Evolutionary conservation across 2,888 invertebrate species (phyloP).

Genomic region (Caenorhabditis sp.): DNA sequence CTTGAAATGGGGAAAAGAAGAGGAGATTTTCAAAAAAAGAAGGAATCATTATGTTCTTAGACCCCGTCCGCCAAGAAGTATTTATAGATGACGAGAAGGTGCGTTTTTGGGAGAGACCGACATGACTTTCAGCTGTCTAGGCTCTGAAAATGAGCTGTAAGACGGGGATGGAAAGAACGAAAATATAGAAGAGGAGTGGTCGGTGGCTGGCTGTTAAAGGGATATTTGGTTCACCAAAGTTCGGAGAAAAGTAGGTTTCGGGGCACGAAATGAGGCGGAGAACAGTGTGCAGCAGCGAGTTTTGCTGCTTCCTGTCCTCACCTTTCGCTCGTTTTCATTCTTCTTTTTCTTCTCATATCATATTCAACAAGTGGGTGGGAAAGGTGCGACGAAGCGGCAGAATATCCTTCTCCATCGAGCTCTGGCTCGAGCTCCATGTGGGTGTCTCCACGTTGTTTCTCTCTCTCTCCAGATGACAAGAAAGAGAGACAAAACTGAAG

Average conservation of each 20-base stretch:
- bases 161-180: no score
- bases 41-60: constrained; percentile 13
- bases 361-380: constrained; percentile 58
- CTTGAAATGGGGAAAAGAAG: no score
- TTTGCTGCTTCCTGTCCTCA: not conserved
- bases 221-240: constrained; percentile 52
- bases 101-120: no score
- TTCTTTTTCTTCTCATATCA: constrained; percentile 43
- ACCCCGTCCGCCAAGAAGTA: not conserved
- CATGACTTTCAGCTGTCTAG: constrained; percentile 38
- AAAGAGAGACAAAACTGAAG: no score
- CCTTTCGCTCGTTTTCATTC: constrained; percentile 9
- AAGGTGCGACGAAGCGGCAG: constrained; percentile 54
- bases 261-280: not conserved
- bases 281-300: not conserved
- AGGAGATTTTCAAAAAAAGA: not conserved
- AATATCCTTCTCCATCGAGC: not conserved
- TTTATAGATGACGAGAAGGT: constrained; percentile 15
- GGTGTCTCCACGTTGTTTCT: not conserved
- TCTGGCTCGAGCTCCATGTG: no score
- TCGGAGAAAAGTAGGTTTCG: constrained; percentile 5
- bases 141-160: not conserved
- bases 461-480: not conserved
- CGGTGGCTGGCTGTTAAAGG: constrained; percentile 23
- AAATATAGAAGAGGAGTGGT: constrained; percentile 14